Evolutionary conservation across 2,797 vertebrate species (phyloP).

Genomic region (Sebastes vulpes): DNA sequence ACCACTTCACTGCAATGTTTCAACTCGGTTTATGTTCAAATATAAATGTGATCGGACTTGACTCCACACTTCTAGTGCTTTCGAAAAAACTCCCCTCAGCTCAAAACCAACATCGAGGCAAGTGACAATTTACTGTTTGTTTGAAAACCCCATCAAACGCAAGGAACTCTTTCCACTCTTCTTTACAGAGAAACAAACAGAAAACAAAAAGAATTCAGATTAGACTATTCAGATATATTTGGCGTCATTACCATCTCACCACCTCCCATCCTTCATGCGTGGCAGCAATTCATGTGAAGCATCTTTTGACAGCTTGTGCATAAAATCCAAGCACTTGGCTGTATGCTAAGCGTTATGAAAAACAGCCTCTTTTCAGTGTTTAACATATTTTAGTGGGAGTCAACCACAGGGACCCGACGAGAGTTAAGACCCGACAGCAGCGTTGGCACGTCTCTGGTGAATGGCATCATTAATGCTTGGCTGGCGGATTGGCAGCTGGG

Average conservation of each 20-base stretch:
- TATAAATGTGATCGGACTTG: not conserved
- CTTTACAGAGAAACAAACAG: conserved; percentile 9
- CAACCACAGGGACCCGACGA: conserved; percentile 25
- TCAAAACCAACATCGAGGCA: conserved; percentile 19
- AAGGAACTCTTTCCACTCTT: not conserved
- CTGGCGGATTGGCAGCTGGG: conserved; percentile 52
- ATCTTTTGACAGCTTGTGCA: conserved; percentile 50
- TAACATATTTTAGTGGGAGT: conserved; percentile 45
- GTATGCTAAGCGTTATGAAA: conserved; percentile 20
- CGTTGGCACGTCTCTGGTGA: conserved; percentile 42
- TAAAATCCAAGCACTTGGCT: conserved; percentile 43
- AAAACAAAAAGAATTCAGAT: not conserved
- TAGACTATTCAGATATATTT: conserved; percentile 9
- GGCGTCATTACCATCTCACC: conserved; percentile 24
- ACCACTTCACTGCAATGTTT: not conserved
- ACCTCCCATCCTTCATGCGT: conserved; percentile 31
- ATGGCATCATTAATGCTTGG: conserved; percentile 63
- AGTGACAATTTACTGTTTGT: not conserved
- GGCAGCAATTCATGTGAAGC: conserved; percentile 38
- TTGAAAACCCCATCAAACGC: conserved; percentile 36
- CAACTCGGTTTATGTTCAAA: not conserved
- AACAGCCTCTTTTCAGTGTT: conserved; percentile 29
- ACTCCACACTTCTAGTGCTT: not conserved
- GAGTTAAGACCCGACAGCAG: conserved; percentile 11
- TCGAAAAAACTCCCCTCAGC: not conserved